Evolutionary conservation across 2,797 vertebrate species (phyloP), one percentile per base, ranked within the genome.

Genomic region (Otolemur crassicaudatus): DNA sequence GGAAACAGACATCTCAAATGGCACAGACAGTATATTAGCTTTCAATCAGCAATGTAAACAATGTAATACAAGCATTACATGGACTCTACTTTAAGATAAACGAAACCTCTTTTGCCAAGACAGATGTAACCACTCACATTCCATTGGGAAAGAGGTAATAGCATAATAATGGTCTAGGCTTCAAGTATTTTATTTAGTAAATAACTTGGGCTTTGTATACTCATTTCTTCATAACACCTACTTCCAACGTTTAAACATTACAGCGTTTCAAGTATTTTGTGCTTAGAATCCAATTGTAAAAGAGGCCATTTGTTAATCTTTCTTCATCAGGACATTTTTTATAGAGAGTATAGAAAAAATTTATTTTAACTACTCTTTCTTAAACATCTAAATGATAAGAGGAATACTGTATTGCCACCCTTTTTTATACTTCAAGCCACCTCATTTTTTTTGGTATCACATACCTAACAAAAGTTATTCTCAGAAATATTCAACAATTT

Each of bases 41-140:
- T 97, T 97, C 87, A 98, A 98, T 98, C 94, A 98, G 94, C 92
- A 98, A 98, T 98, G 97, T 97, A 98, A 98, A 98, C 97, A 98
- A 94, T 25, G 19, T 96, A 95, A 97, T 96, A 87, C 87, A 98
- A 97, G 94, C 91, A 97, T 97, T 97, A 97, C 97, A 98, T 95
- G 91, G 90, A 90, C 92, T 98, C 88, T 96, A 97, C 91, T 97
- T 95, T 97, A 98, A 98, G 98, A 98, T 97, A 98, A 98, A 98
- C 94, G 92, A 98, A 98, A 97, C 77, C 69, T 96, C 95, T 97
- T 95, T 96, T 97, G 96, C 97, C 97, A 98, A 96, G 96, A 98
- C 98, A 98, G 98, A 98, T 98, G 98, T 96, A 98, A 98, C 98
- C 98, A 97, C 86, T 98, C 96, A 97, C 97, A 93, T 94, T 97